Conservation (phyloP, 2,797 vertebrate genomes). For the Melanotaenia parkinsoni region DNA sequence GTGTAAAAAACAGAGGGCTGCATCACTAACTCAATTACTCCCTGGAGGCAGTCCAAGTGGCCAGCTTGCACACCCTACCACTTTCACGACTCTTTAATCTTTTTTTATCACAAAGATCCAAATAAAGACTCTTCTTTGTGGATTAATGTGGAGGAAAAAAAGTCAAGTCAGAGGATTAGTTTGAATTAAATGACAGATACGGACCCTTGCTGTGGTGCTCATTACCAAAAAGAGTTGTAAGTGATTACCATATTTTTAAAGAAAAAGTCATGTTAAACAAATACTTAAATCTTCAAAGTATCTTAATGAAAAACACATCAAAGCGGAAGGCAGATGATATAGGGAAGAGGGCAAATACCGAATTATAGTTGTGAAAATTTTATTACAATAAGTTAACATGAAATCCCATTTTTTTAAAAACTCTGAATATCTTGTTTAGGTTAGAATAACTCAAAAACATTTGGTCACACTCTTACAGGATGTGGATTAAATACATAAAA, state of each 20-base stretch:
- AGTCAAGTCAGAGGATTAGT: slow-evolving; percentile 23
- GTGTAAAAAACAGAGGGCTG: slow-evolving; percentile 55
- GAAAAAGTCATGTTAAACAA: slow-evolving; percentile 15
- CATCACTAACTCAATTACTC: slow-evolving; percentile 69
- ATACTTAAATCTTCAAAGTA: slow-evolving; percentile 5
- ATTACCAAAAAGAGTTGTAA: slow-evolving; percentile 1
- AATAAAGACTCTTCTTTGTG: slow-evolving; percentile 26
- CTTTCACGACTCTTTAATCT: slow-evolving; percentile 33
- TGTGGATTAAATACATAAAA: slow-evolving; percentile 59
- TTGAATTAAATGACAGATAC: slow-evolving; percentile 35
- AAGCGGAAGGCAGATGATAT: neutral
- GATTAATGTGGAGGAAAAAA: slow-evolving; percentile 40
- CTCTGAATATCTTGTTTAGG: slow-evolving; percentile 52
- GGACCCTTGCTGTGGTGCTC: slow-evolving; percentile 3
- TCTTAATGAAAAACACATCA: neutral
- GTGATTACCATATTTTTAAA: slow-evolving; percentile 12
- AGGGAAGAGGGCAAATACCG: slow-evolving; percentile 1
- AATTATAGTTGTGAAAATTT: slow-evolving; percentile 52
- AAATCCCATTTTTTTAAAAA: slow-evolving; percentile 45
- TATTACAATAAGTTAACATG: slow-evolving; percentile 76
- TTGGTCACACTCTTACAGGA: slow-evolving; percentile 66
- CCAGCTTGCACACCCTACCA: slow-evolving; percentile 37
- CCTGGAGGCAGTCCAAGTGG: slow-evolving; percentile 52
- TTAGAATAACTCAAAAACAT: slow-evolving; percentile 57
- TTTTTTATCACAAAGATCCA: slow-evolving; percentile 35